Base-by-base conservation (phyloP, 1,140 invertebrate species). In the Centruroides vittatus region DNA sequence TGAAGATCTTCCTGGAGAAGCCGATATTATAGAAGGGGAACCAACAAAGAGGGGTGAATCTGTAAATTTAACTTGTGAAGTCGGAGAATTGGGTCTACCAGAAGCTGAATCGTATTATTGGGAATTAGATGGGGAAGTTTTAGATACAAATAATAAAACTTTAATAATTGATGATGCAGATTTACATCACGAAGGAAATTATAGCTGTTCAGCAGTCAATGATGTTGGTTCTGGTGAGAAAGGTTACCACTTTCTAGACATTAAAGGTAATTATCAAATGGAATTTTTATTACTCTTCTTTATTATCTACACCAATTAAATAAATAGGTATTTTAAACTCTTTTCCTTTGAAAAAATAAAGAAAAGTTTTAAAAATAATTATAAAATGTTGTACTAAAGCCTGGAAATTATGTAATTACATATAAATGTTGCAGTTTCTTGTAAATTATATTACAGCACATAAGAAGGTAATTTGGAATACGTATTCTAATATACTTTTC, bases 171-270 rank as follows among this genome's bases (percentile, higher is more conserved):
- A 61, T 11, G 41, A 54, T 34, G 52, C 63, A 12, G 46, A 51
- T 34, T 54, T 69, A 7, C 52, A 41, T 4, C 62, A 54, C 34
- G 55, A 59, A 49, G 68, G 68, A 35, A 69, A 69, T 50, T 91
- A 90, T 75, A 88, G 86, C 0, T 94, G 90, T 70, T 79, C 84
- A 60, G 88, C 88, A 0, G 80, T 82, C 68, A 93, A 90, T 71
- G 81, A 84, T 35, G 89, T 86, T 4, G 89, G 89, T 0, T 81
- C 82, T 63, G 88, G 89, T 3, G 78, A 81, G 55, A 77, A 81
- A 7, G 87, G 85, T 5, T 82, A 79, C n/a, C 79, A 82, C 23
- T 80, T 80, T 68, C 82, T 93, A 63, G 82, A 90, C 69, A 88
- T 93, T 47, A 78, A 83, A 11, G 86, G 86, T 89, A 74, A 78